These are phyloP conservation scores for Clistopyga incitator DNA, from an alignment of 2,888 invertebrate genomes.

Conservation along the genomic window DNA sequence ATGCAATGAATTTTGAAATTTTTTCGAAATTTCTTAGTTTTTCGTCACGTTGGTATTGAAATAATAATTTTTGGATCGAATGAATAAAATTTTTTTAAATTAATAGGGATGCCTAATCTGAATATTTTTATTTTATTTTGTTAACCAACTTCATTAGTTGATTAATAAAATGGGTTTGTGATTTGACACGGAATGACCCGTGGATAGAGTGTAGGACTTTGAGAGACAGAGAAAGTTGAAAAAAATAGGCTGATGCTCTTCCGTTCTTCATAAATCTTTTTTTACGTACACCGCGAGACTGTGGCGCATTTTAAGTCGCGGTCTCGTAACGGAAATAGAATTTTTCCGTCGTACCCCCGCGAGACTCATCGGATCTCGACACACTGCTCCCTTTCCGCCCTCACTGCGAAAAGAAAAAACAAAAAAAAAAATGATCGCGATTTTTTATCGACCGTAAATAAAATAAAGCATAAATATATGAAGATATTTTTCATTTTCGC, in stretches of 20 bases:
- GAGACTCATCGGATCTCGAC: conserved; percentile 54
- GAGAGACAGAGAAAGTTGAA: conserved; percentile 47
- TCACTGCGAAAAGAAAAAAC: conserved; percentile 29
- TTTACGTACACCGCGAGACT: conserved; percentile 66
- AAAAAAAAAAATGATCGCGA: conserved; percentile 49
- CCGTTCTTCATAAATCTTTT: conserved; percentile 76
- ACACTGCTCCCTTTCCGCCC: conserved; percentile 1
- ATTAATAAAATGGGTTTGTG: no score
- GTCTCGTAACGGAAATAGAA: conserved; percentile 69
- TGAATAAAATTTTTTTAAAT: no score
- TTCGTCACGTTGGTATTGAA: no score
- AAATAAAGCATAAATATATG: conserved; percentile 63
- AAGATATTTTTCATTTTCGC: conserved; percentile 19
- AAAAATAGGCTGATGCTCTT: conserved; percentile 70
- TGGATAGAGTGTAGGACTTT: neutral
- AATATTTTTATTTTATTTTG: no score
- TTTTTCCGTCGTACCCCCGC: conserved; percentile 59
- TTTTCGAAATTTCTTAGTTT: no score
- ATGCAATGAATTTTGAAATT: no score
- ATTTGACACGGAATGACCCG: no score
- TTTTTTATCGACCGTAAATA: conserved; percentile 69
- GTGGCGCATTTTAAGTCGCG: conserved; percentile 58
- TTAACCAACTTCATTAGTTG: no score
- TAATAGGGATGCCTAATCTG: no score
- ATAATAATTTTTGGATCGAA: no score